phyloP scores from a whole-genome alignment of 1,140 invertebrate genomes.

The Brachionus paranguensis region DNA sequence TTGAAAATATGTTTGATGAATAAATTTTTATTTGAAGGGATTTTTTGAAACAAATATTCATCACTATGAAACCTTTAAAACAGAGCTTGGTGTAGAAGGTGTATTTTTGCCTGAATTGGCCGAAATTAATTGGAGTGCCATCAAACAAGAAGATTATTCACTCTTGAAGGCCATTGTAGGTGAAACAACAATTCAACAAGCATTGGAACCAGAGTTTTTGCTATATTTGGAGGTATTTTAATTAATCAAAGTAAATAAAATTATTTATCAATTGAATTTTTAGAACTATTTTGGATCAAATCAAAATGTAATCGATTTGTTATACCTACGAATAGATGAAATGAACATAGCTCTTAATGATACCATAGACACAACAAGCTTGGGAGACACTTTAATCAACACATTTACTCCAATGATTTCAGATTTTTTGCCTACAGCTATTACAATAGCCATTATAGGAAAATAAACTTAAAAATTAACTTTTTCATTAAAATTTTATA shows the following conservation, averaged over 20 bases:
- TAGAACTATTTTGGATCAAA: background rate
- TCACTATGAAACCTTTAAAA: background rate
- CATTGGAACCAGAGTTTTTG: background rate
- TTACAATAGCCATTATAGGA: background rate
- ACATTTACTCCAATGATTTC: constrained; percentile 20
- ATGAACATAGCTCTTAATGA: background rate
- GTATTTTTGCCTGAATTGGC: background rate
- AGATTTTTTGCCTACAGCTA: constrained; percentile 19
- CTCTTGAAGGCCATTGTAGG: background rate
- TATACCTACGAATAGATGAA: background rate
- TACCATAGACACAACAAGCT: background rate
- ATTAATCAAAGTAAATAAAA: background rate
- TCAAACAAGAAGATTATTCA: constrained; percentile 3
- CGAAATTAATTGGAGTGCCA: background rate
- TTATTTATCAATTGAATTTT: background rate
- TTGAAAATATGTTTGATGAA: too few relatives aligned
- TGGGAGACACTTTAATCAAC: background rate
- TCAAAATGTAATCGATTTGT: background rate
- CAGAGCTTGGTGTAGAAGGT: background rate
- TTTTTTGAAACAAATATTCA: background rate
- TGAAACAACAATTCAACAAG: constrained; percentile 23
- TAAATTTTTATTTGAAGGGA: background rate
- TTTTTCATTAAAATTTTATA: too few relatives aligned
- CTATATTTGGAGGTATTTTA: background rate
- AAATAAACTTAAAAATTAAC: too few relatives aligned